These are phyloP conservation scores for Marmota flaviventris DNA, from an alignment of 2,113 vertebrate species.

Conservation along the genomic window DNA sequence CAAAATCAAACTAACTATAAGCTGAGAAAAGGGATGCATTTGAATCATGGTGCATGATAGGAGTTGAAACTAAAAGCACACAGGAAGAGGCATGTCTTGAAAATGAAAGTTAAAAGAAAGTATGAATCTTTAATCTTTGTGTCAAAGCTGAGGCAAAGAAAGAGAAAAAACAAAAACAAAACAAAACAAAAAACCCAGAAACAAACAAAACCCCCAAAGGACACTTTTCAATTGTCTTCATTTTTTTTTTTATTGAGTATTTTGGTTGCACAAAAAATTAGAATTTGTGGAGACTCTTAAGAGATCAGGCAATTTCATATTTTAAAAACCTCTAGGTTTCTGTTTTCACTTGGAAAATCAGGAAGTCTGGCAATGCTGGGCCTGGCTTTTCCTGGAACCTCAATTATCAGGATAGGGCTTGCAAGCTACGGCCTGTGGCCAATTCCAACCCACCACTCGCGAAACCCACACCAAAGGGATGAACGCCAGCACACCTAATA, in stretches of 20 bases:
- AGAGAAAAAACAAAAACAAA: neutral
- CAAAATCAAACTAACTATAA: neutral
- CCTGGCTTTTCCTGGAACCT: neutral
- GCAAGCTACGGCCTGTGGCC: neutral
- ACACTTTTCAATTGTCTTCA: neutral
- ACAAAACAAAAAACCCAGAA: neutral
- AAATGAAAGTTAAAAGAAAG: neutral
- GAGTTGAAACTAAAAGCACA: neutral
- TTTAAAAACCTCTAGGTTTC: neutral
- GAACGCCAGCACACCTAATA: neutral
- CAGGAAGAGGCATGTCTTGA: neutral
- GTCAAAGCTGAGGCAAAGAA: neutral
- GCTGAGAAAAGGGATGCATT: neutral
- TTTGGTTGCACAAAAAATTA: neutral
- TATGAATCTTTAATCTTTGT: neutral
- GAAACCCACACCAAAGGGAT: neutral
- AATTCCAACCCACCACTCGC: neutral
- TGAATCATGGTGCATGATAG: neutral
- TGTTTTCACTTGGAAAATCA: conserved; percentile 37
- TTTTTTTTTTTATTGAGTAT: neutral
- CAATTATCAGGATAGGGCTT: neutral
- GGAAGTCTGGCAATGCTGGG: neutral
- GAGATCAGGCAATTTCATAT: neutral
- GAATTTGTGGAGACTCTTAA: neutral
- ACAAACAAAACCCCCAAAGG: neutral